Conservation (phyloP, 2,888 invertebrate genomes). For the Branchellion lobata region DNA sequence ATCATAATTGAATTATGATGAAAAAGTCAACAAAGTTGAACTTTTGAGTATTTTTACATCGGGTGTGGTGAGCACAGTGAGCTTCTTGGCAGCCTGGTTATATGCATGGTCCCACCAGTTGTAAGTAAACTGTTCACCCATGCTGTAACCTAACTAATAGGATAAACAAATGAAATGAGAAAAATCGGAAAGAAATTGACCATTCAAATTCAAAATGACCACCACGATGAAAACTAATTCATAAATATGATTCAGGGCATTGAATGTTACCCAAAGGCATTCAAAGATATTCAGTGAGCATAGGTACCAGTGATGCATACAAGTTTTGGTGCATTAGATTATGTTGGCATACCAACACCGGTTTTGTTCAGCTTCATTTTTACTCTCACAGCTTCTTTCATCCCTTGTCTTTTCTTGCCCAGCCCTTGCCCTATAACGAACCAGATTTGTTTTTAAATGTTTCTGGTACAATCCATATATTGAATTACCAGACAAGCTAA, state of each 20-base stretch:
- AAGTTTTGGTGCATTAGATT: too few species aligned
- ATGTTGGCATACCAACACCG: background rate
- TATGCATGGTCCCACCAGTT: constrained; percentile 83
- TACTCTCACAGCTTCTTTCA: constrained; percentile 13
- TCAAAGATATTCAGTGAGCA: background rate
- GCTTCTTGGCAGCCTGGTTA: constrained; percentile 73
- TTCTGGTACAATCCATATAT: too few species aligned
- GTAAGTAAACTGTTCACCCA: constrained; percentile 74
- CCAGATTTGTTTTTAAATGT: too few species aligned
- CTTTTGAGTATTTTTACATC: too few species aligned
- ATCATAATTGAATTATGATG: too few species aligned
- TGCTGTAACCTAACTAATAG: constrained; percentile 74
- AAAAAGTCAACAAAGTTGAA: too few species aligned
- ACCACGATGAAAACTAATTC: background rate
- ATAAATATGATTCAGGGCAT: background rate
- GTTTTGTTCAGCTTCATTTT: background rate
- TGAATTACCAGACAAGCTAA: too few species aligned
- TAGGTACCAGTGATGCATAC: too few species aligned
- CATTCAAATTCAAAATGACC: background rate
- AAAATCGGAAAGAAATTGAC: too few species aligned
- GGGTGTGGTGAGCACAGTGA: constrained; percentile 59
- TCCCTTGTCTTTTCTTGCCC: constrained; percentile 21
- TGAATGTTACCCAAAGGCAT: background rate
- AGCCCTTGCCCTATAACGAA: background rate
- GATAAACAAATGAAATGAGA: constrained; percentile 5